These are phyloP conservation scores for Solenodon paradoxus DNA, from an alignment of 2,113 vertebrate species.

Conservation along the genomic window DNA sequence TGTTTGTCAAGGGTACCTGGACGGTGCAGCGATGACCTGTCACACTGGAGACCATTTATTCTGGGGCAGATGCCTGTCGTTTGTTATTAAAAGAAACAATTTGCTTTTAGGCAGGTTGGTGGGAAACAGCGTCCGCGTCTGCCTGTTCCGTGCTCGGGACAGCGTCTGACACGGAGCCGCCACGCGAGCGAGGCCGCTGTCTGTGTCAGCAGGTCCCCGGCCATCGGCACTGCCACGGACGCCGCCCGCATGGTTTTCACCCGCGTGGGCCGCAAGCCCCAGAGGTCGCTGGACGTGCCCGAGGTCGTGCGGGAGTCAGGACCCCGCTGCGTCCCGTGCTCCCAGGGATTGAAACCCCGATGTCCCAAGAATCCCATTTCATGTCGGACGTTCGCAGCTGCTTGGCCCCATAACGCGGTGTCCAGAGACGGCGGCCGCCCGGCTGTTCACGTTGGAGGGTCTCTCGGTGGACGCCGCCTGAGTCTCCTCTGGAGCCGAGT, in stretches of 20 bases:
- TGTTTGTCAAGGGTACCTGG: background rate
- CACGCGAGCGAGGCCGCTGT: too few relatives aligned
- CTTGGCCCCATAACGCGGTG: rapidly evolving
- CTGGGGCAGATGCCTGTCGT: rapidly evolving
- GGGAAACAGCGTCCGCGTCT: too few relatives aligned
- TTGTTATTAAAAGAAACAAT: rapidly evolving
- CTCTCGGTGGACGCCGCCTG: too few relatives aligned
- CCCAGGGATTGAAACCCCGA: background rate
- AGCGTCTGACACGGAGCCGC: too few relatives aligned
- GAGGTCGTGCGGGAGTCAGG: rapidly evolving
- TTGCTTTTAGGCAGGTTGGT: rapidly evolving
- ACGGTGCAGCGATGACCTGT: rapidly evolving
- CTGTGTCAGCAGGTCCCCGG: too few relatives aligned
- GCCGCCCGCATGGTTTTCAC: too few relatives aligned
- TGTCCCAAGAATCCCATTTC: background rate
- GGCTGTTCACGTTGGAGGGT: too few relatives aligned
- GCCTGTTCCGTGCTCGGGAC: too few relatives aligned
- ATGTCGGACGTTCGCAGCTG: rapidly evolving
- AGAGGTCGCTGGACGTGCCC: rapidly evolving
- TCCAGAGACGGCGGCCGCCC: too few relatives aligned
- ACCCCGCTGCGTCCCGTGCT: background rate
- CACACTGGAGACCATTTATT: rapidly evolving
- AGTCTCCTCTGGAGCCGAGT: too few relatives aligned
- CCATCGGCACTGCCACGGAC: too few relatives aligned
- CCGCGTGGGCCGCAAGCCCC: too few relatives aligned